Evolutionary conservation across 1,140 invertebrate species (phyloP), one percentile per base, ranked within the genome.

Genomic region (Mycetomoellerius zeteki): DNA sequence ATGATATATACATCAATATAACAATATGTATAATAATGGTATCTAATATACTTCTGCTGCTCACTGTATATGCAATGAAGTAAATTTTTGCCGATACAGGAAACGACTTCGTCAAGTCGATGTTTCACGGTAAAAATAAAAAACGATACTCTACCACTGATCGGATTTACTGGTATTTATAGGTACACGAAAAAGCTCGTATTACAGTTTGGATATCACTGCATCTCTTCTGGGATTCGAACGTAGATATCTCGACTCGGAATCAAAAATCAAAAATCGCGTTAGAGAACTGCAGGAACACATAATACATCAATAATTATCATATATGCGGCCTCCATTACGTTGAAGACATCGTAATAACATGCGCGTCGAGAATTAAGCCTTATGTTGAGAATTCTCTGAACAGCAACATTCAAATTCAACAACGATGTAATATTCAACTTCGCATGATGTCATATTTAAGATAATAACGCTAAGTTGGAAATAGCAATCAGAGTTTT

Each of bases 291-390:
- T 47, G 6, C 37, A 54, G 69, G 50, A 75, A 84, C 54, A 37
- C 69, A 50, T 16, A 19, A 21, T 30, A n/a, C 54, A 60, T 73
- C 80, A 84, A 75, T 84, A 60, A 73, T 84, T 73, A 84, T 73
- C 69, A 19, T n/a, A n/a, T 50, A 21, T 10, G 30, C n/a, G 30
- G 16, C 69, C 33, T 27, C 52, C 64, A 43, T 69, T 80, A 27
- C 52, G 30, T 21, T 16, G 67, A 84, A 73, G 54, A 84, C 14
- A 2, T 27, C 16, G 19, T 47, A 47, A 58, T 60, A 27, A 50
- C n/a, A 37, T 73, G 56, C 33, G 52, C n/a, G 54, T 33, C 19
- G 14, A 19, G 8, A 14, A 71, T 81, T 71, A 69, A 73, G 14
- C 33, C 16, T 37, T n/a, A 12, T 27, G 30, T 19, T 19, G 24